Percentiles rank a stretch among this genome's conserved stretches.
Evolutionary conservation across 2,888 invertebrate species (phyloP).

Genomic region (Graphium colonna): DNA sequence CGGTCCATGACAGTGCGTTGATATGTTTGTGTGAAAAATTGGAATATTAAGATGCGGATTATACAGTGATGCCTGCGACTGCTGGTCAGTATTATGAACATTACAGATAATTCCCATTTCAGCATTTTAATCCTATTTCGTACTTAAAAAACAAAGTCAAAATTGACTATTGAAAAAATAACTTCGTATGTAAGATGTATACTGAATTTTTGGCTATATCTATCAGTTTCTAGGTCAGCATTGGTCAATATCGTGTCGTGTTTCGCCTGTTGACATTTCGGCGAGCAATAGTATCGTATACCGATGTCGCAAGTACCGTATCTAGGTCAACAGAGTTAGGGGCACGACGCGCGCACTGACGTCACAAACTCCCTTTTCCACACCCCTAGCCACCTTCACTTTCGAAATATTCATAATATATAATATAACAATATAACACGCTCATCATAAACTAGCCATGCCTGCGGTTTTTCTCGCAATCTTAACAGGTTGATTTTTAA

Average conservation of each 20-base stretch:
- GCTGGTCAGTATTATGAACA: slow-evolving; percentile 48
- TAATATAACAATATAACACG: too few relatives aligned
- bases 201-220: slow-evolving; percentile 11
- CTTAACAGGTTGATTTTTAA: too few relatives aligned
- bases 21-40: slow-evolving; percentile 61
- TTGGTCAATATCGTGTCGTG: slow-evolving; percentile 55
- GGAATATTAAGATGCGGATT: slow-evolving; percentile 36
- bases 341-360: slow-evolving; percentile 65
- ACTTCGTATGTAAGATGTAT: background rate
- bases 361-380: slow-evolving; percentile 48
- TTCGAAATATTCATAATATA: too few relatives aligned
- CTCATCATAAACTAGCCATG: too few relatives aligned
- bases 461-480: too few relatives aligned
- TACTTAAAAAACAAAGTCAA: background rate
- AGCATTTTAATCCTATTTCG: background rate
- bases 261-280: slow-evolving; percentile 67
- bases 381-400: slow-evolving; percentile 56
- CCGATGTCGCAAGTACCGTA: slow-evolving; percentile 56
- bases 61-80: slow-evolving; percentile 52
- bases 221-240: slow-evolving; percentile 41
- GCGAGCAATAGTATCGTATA: slow-evolving; percentile 28
- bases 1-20: slow-evolving; percentile 45
- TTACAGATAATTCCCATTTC: too few relatives aligned
- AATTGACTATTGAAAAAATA: background rate
- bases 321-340: slow-evolving; percentile 61